phyloP scores from a whole-genome alignment of 2,888 invertebrate genomes.

The Bellardia bayeri region DNA sequence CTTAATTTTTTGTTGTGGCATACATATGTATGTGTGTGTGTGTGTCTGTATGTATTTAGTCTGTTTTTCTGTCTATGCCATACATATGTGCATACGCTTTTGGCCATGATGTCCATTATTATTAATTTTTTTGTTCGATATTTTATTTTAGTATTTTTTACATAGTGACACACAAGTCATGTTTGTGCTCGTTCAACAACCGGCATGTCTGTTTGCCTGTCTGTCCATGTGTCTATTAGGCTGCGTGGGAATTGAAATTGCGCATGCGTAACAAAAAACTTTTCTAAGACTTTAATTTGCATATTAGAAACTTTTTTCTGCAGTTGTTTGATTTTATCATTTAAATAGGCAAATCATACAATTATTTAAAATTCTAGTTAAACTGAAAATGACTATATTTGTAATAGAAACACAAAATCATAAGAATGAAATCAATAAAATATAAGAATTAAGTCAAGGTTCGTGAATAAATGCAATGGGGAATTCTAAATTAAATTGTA shows the following conservation, averaged over 20 bases:
- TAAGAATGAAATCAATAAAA: conserved; percentile 1
- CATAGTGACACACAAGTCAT: conserved; percentile 61
- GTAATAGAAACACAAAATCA: neutral
- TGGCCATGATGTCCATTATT: conserved; percentile 72
- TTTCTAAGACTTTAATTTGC: conserved; percentile 52
- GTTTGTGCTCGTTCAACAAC: conserved; percentile 60
- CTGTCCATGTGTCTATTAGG: conserved; percentile 5
- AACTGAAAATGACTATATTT: conserved; percentile 12
- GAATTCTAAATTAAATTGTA: no score
- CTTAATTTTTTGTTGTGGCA: neutral
- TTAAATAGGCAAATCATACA: conserved; percentile 17
- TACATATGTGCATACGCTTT: conserved; percentile 50
- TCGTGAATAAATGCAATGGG: no score
- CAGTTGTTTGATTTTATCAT: conserved; percentile 5
- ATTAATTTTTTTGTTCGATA: conserved; percentile 21
- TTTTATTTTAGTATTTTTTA: conserved; percentile 32
- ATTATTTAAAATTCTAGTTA: neutral
- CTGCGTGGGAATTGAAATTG: conserved; percentile 70
- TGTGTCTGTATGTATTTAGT: conserved; percentile 1
- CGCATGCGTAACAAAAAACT: conserved; percentile 66
- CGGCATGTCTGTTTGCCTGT: conserved; percentile 44
- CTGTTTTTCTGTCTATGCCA: conserved; percentile 17
- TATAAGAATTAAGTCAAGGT: conserved; percentile 48
- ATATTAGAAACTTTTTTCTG: conserved; percentile 47
- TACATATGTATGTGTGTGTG: no score